Base-by-base conservation (phyloP, 2,113 vertebrate species). In the Echinops telfairi region DNA sequence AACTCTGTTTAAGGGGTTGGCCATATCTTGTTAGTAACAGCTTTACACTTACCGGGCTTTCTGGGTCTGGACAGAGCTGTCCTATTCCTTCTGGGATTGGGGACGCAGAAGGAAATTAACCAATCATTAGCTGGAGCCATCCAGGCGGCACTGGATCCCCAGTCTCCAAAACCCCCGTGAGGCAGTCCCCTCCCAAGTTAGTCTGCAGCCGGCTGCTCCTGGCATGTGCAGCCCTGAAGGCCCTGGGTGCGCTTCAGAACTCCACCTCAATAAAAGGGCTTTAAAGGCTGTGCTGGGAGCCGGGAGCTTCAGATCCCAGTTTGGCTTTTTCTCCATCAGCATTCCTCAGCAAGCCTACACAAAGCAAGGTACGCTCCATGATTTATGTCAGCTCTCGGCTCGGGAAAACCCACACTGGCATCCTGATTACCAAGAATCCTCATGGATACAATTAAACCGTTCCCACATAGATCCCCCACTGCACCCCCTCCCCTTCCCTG, bases 11-110 rank as follows among this genome's bases (percentile, higher is more conserved):
- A 95, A 92, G 95, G 92, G 96, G 95, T 91, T 89, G 90, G 94
- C 95, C 89, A 47, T 97, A 97, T 98, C 97, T 97, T 97, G 96
- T 97, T 98, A 97, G 94, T 94, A 96, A 96, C 83, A 95, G 98
- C 95, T 96, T 60, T 91, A 92, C 70, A 86, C 95, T 94, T 93
- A 97, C 91, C 94, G 14, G 14, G 86, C 75, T 94, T 80, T 94
- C 95, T 83, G 94, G 95, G 94, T 86, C 86, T 92, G 81, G 79
- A 76, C 79, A 68, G 88, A 95, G 84, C 71, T 64, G 89, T 91
- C 94, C 94, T 92, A 43, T 70, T 92, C 95, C 89, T 94, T 95
- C 85, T 53, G 89, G 94, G 94, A 83, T 73, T 58, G 78, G 85
- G 80, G 60, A 92, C 3, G 23, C 81, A 71, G 29, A 58, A 88